These are phyloP conservation scores for Drosophila auraria DNA, from an alignment of 1,140 invertebrate genomes.

Conservation along the genomic window DNA sequence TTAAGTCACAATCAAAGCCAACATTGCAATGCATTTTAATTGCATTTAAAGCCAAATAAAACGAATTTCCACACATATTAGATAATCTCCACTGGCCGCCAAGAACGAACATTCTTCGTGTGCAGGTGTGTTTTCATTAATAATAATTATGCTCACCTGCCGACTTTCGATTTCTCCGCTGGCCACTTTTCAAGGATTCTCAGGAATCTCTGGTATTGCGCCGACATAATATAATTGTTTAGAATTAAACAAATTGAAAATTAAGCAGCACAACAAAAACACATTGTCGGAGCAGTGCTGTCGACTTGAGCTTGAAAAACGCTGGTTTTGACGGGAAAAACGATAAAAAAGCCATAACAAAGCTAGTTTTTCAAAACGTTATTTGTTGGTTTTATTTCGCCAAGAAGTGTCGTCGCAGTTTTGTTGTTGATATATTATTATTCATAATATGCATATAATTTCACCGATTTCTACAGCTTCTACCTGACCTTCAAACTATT, in stretches of 20 bases:
- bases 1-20: background rate
- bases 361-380: too few species aligned
- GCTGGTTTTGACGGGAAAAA: too few species aligned
- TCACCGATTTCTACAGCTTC: too few species aligned
- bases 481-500: too few species aligned
- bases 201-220: slow-evolving; percentile 90
- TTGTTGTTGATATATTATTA: too few species aligned
- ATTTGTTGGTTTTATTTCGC: too few species aligned
- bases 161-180: slow-evolving; percentile 89
- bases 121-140: slow-evolving; percentile 11
- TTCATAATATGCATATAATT: too few species aligned
- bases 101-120: slow-evolving; percentile 60
- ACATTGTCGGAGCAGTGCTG: background rate
- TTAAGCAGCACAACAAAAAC: slow-evolving; percentile 15
- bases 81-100: slow-evolving; percentile 58
- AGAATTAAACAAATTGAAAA: slow-evolving; percentile 16
- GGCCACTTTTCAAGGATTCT: slow-evolving; percentile 93
- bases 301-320: too few species aligned
- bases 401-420: too few species aligned
- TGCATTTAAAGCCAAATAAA: background rate
- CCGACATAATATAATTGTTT: slow-evolving; percentile 85
- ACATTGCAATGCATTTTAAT: background rate
- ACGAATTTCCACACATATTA: slow-evolving; percentile 43
- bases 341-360: too few species aligned
- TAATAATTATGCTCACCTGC: slow-evolving; percentile 87